Evolutionary conservation across 1,140 invertebrate genomes (phyloP), one percentile per base, ranked within the genome.

Genomic region (Oreohelix idahoensis): DNA sequence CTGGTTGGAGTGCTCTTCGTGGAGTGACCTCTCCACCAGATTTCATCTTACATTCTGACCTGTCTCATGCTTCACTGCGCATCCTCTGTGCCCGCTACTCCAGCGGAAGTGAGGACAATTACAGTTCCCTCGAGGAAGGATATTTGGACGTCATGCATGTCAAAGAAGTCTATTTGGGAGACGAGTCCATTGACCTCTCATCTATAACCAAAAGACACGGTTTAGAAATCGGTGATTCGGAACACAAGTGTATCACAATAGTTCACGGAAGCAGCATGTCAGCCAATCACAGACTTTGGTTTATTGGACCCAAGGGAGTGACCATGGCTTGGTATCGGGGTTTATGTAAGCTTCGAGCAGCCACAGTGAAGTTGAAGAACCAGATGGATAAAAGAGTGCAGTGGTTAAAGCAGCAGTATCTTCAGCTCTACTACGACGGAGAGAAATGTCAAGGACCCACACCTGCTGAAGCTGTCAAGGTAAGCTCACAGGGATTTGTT

Each of bases 351-450:
- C 86, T 97, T 0, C 94, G 95, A 86, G 94, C 95, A 88, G 95
- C 97, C 66, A 94, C 97, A 32, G 94, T 95, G 81, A 95, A 95
- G 32, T 92, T 97, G 74, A 94, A 95, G 71, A 96, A 97, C 88
- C 95, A 96, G 36, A 96, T 95, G 26, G 97, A 98, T 93, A 94
- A 96, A 87, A 94, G 97, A 88, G 94, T 97, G 35, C 94, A 96
- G 39, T 98, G 97, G 97, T 93, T 99, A 0, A 98, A 98, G 92
- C 96, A 97, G 85, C 97, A 98, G 87, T 98, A 98, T 93, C 95
- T 95, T 20, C 96, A 97, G 84, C 93, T 98, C 5, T 98, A 96
- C 89, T 98, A 96, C 91, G 96, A 98, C 87, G 95, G 96, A 87
- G 95, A 95, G 66, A 89, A 89, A 63, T 93, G 90, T 81, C 86